A percentile compares a stretch with the other conserved stretches of the same genome.
Evolutionary conservation across 2,113 vertebrate species (phyloP).

Genomic region (Lagopus muta): DNA sequence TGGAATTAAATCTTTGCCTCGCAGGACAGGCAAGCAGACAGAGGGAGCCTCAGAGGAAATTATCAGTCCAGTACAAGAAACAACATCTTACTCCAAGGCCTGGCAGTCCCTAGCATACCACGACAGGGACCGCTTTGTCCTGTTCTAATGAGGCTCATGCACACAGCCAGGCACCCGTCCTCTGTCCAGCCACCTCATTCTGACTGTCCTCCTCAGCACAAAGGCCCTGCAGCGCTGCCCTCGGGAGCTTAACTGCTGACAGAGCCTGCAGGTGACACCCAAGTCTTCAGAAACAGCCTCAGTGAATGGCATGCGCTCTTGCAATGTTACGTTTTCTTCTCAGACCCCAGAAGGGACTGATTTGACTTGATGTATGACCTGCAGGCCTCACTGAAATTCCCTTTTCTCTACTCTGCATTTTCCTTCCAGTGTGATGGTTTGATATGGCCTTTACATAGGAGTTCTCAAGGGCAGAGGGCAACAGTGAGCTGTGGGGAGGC

Average conservation of each 20-base stretch:
- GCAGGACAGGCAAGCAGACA: not conserved
- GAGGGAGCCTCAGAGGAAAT: not conserved
- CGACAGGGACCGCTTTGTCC: not conserved
- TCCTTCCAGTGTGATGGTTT: not conserved
- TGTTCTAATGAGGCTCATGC: not conserved
- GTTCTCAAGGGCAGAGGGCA: constrained; percentile 30
- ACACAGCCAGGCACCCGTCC: not conserved
- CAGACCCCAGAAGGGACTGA: not conserved
- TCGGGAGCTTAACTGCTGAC: not conserved
- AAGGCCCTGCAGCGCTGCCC: not conserved
- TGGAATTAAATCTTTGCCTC: not conserved
- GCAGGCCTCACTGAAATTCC: not conserved
- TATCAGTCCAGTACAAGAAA: not conserved
- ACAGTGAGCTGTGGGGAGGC: not conserved
- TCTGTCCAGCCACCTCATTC: not conserved
- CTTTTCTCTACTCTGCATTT: not conserved
- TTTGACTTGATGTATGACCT: not conserved
- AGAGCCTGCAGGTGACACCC: not conserved
- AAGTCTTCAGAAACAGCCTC: not conserved
- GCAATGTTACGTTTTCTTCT: not conserved
- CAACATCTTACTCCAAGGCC: not conserved
- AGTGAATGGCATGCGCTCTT: constrained; percentile 11
- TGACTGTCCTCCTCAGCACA: not conserved
- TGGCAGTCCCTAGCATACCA: not conserved
- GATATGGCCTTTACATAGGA: not conserved